A percentile compares a stretch with the other conserved stretches of the same genome.
phyloP scores from a whole-genome alignment of 2,888 invertebrate species.

The Yponomeuta cagnagella region DNA sequence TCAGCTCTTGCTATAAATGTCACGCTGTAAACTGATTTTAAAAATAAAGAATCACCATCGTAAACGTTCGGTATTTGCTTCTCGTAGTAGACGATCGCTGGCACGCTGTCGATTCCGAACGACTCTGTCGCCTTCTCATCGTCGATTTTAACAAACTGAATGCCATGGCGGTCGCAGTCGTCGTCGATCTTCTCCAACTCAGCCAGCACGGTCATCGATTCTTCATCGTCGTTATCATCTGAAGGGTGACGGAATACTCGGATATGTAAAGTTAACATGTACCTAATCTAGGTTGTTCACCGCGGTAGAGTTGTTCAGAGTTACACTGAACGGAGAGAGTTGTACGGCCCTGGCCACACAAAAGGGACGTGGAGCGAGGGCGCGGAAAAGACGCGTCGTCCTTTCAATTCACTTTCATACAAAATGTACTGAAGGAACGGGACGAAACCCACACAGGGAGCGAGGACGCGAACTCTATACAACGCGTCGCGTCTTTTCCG shows the following conservation, averaged over 20 bases:
- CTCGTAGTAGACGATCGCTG: conserved; percentile 94
- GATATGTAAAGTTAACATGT: too few species aligned
- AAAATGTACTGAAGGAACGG: too few species aligned
- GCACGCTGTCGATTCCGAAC: conserved; percentile 89
- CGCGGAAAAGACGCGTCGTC: too few species aligned
- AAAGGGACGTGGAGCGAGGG: too few species aligned
- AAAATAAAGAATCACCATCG: conserved; percentile 78
- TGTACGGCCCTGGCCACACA: too few species aligned
- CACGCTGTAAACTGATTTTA: neutral
- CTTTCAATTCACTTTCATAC: too few species aligned
- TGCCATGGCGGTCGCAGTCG: conserved; percentile 93
- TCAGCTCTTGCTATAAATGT: neutral
- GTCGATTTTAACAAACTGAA: conserved; percentile 95
- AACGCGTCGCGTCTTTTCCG: too few species aligned
- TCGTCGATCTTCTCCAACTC: conserved; percentile 96
- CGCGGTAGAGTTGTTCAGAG: too few species aligned
- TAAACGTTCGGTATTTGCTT: conserved; percentile 94
- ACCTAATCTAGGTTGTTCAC: too few species aligned
- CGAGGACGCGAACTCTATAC: too few species aligned
- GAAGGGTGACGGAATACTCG: conserved; percentile 29
- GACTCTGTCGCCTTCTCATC: conserved; percentile 88
- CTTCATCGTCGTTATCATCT: conserved; percentile 94
- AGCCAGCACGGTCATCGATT: conserved; percentile 88
- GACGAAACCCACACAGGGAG: too few species aligned
- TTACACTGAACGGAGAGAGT: too few species aligned